Base-by-base conservation (phyloP, 2,113 vertebrate genomes). In the Copsychus sechellarum region DNA sequence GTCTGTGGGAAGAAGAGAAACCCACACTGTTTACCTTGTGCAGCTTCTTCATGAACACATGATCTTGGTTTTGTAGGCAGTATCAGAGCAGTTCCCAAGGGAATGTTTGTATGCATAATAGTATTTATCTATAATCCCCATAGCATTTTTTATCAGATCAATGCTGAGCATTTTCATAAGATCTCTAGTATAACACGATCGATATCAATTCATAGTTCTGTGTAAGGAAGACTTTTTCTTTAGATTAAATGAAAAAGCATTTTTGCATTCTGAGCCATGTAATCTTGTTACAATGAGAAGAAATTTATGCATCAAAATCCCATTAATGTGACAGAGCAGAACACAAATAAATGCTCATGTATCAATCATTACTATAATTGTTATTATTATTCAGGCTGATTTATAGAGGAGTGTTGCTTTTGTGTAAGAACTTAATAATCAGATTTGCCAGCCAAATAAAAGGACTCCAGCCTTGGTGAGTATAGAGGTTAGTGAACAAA, bases 291-390 rank as follows among this genome's bases (percentile, higher is more conserved):
- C 36, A 92, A 58, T 54, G 20, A 86, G 40, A 82, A 85, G 13
- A 81, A 82, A 84, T 65, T 67, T 88, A 84, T 92, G 53, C 53
- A 88, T 78, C 53, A 88, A 81, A 94, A 84, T 94, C 48, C 56
- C 53, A 88, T 97, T 88, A 91, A 23, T 61, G 18, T 79, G 79
- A 79, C 65, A 70, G 72, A 90, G 36, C 79, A 42, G 43, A 95
- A 94, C 64, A 86, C 60, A 92, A 95, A 93, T 74, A 94, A 93
- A 81, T 81, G 60, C 14, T 84, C 36, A 42, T 54, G 19, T 92
- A 92, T 96, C 69, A 92, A 84, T 96, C 93, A 93, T 92, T 94
- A 64, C 45, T 76, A 24, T 88, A 96, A 92, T 94, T 64, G 61
- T 89, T 88, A 72, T 65, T 90, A 92, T 94, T 93, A 94, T 88